Percentiles rank a stretch among this genome's conserved stretches.
Conservation (phyloP, 2,113 vertebrate species). For the Genyomyrus donnyi region DNA sequence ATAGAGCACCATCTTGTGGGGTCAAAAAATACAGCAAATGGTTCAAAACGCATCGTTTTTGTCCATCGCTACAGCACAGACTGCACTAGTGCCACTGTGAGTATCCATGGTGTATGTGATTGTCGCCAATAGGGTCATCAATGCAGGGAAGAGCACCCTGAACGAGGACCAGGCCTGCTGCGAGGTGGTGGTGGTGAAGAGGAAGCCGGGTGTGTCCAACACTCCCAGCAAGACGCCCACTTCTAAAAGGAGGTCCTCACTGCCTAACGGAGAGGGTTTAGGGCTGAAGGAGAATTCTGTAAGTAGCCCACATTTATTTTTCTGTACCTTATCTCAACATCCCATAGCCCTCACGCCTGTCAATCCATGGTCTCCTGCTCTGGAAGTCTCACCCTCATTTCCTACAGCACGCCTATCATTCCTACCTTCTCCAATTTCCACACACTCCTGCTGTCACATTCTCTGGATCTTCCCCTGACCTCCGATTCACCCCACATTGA, state of each 20-base stretch:
- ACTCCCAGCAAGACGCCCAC: constrained; percentile 70
- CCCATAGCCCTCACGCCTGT: background rate
- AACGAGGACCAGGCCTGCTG: constrained; percentile 98
- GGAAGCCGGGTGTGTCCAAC: constrained; percentile 61
- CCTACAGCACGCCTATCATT: background rate
- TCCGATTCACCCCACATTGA: too few relatives aligned
- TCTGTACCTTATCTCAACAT: background rate
- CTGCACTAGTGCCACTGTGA: background rate
- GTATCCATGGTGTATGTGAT: background rate
- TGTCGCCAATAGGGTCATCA: constrained; percentile 76
- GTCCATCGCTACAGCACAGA: background rate
- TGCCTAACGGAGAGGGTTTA: constrained; percentile 83
- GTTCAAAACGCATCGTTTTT: background rate
- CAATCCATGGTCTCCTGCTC: background rate
- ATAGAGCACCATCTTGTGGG: background rate
- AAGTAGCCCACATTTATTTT: constrained; percentile 39
- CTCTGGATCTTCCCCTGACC: background rate
- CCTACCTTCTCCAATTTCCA: background rate
- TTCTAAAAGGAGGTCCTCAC: constrained; percentile 76
- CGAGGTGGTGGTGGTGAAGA: constrained; percentile 81
- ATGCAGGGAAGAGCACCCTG: constrained; percentile 89
- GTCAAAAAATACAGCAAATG: background rate
- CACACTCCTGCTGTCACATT: background rate
- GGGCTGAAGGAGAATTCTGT: constrained; percentile 72
- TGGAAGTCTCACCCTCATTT: background rate